phyloP scores from a whole-genome alignment of 2,797 vertebrate genomes.

The Coregonus suidteri region DNA sequence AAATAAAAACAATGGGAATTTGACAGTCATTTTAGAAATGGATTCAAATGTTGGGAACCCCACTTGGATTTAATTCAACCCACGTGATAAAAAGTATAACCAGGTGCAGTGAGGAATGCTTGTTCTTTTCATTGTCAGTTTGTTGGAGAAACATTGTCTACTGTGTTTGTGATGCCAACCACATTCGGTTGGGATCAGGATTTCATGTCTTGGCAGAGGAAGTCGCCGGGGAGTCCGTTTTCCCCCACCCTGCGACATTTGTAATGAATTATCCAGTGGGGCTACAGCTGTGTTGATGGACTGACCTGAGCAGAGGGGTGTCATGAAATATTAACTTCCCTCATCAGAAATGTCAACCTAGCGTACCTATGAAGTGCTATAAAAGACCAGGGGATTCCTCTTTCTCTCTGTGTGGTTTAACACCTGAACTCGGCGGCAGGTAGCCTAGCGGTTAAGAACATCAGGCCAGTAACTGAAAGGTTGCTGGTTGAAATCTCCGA shows the following conservation, averaged over 20 bases:
- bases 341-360: not conserved
- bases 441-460: too few relatives aligned
- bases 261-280: slow-evolving; percentile 5
- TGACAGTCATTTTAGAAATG: too few relatives aligned
- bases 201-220: not conserved
- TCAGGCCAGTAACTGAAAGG: too few relatives aligned
- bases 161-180: not conserved
- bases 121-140: not conserved
- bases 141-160: not conserved
- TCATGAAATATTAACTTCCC: not conserved
- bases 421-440: too few relatives aligned
- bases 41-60: not conserved
- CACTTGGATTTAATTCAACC: not conserved
- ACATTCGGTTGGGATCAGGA: not conserved
- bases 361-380: not conserved
- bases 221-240: not conserved
- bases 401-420: not conserved
- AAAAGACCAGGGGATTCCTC: not conserved
- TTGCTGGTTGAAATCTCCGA: too few relatives aligned
- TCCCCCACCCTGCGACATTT: not conserved
- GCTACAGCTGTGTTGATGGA: not conserved
- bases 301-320: not conserved
- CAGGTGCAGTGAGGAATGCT: not conserved
- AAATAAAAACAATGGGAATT: too few relatives aligned
- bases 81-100: not conserved